phyloP scores from a whole-genome alignment of 1,140 invertebrate species.

The Polypedilum vanderplanki region DNA sequence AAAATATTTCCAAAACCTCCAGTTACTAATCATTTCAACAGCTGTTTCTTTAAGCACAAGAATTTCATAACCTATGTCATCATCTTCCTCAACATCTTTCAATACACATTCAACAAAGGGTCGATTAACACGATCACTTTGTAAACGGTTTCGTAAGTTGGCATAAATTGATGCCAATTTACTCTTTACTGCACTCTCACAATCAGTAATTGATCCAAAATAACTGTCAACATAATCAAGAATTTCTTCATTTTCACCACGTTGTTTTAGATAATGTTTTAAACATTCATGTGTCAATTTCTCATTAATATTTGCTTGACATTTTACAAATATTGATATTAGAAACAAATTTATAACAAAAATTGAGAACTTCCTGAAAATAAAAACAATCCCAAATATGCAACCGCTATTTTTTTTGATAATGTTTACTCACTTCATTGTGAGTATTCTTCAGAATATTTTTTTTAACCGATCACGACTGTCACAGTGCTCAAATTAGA shows the following conservation, averaged over 20 bases:
- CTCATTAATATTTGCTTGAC: too few relatives aligned
- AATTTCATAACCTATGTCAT: not conserved
- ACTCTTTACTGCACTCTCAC: not conserved
- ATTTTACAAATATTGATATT: too few relatives aligned
- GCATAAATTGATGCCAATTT: not conserved
- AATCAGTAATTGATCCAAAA: not conserved
- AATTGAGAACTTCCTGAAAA: too few relatives aligned
- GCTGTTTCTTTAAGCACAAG: not conserved
- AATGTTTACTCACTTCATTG: too few relatives aligned
- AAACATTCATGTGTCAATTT: not conserved
- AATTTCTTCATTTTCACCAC: not conserved
- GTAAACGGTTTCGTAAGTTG: not conserved
- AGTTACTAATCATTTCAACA: conserved; percentile 19
- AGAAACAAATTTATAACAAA: too few relatives aligned
- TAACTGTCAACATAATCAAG: not conserved
- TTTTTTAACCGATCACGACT: too few relatives aligned
- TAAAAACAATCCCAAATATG: too few relatives aligned
- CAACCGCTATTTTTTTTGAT: too few relatives aligned
- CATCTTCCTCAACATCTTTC: not conserved
- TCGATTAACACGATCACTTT: not conserved
- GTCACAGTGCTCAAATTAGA: too few relatives aligned
- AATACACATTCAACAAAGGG: not conserved
- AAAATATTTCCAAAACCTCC: conserved; percentile 22
- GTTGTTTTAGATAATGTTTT: not conserved
- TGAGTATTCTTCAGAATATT: too few relatives aligned